Evolutionary conservation across 2,797 vertebrate species (phyloP), one percentile per base, ranked within the genome.

Genomic region (Podarcis siculus): DNA sequence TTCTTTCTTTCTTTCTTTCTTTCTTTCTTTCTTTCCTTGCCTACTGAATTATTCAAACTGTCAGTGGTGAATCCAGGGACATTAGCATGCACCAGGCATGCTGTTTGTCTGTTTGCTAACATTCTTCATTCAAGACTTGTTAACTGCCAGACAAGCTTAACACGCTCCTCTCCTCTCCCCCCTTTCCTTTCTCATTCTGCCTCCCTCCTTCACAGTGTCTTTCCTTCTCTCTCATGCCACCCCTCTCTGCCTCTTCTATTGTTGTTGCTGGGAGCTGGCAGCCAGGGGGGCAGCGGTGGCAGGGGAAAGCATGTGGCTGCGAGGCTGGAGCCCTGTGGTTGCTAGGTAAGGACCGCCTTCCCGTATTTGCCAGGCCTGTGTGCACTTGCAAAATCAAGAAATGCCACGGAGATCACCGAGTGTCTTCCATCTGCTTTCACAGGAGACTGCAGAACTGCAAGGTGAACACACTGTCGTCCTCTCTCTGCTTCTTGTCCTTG

Each of bases 41-140:
- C 96, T 97, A 89, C 96, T 98, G 98, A 98, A 99, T 99, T 98
- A 99, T 99, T 99, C 98, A 99, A 98, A 96, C 95, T 97, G 97
- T 97, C 96, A 96, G 97, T 92, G 96, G 97, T 97, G 98, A 97
- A 96, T 96, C 98, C 95, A 96, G 97, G 96, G 98, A 97, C 98
- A 98, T 98, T 98, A 98, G 98, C 98, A 98, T 98, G 98, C 98
- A 98, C 95, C 97, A 97, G 97, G 98, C 98, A 98, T 98, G 98
- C 98, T 97, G 98, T 97, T 97, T 98, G 98, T 98, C 98, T 99
- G 98, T 98, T 96, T 98, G 98, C 98, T 98, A 98, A 98, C 98
- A 96, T 98, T 98, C 97, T 98, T 98, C 98, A 98, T 98, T 98
- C 98, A 98, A 98, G 98, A 98, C 97, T 98, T 97, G 98, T 98